Conservation (phyloP, 1,140 invertebrate genomes). For the Sycobia sp. region DNA sequence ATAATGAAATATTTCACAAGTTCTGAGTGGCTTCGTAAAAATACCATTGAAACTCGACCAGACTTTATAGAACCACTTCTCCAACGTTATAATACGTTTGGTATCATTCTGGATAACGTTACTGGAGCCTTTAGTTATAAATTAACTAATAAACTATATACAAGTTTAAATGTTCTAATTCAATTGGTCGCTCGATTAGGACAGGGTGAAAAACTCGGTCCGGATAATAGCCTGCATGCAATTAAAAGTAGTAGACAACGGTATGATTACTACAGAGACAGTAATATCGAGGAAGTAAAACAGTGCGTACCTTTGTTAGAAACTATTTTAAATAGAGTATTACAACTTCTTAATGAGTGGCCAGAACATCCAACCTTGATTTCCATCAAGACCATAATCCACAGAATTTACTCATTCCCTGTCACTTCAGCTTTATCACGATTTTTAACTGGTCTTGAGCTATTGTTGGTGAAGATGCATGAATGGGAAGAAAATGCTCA, state of each 20-base stretch:
- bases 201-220: conserved; percentile 29
- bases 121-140: conserved; percentile 60
- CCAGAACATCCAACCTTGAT: conserved; percentile 87
- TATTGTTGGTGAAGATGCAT: conserved; percentile 81
- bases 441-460: conserved; percentile 88
- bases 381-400: conserved; percentile 74
- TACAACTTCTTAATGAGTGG: conserved; percentile 80
- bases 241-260: conserved; percentile 41
- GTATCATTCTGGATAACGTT: conserved; percentile 58
- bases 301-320: conserved; percentile 74
- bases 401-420: conserved; percentile 79
- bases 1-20: conserved; percentile 65
- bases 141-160: conserved; percentile 61
- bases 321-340: conserved; percentile 67
- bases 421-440: conserved; percentile 83
- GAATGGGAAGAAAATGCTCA: conserved; percentile 94
- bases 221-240: neutral
- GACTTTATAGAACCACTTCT: conserved; percentile 65
- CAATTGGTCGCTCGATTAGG: conserved; percentile 32
- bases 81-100: conserved; percentile 67
- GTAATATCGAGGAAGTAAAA: conserved; percentile 79
- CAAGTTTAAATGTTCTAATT: conserved; percentile 63
- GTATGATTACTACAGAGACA: conserved; percentile 86
- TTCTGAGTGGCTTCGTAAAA: conserved; percentile 65
- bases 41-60: conserved; percentile 46